Evolutionary conservation across 2,113 vertebrate genomes (phyloP).

Genomic region (Elaphurus davidianus): DNA sequence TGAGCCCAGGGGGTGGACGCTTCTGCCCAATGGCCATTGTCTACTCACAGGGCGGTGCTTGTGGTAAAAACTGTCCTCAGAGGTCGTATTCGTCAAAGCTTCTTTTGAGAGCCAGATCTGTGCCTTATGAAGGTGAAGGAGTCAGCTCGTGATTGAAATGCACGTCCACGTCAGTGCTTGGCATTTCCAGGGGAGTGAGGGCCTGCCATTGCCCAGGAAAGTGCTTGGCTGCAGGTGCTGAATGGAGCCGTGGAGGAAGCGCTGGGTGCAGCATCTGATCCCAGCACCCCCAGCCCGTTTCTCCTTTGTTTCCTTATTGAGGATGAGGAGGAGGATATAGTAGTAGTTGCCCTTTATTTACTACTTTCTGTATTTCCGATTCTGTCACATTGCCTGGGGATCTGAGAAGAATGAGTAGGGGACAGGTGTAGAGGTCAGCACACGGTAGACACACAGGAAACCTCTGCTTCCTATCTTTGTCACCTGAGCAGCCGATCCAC

Average conservation of each 20-base stretch:
- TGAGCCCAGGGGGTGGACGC: not conserved
- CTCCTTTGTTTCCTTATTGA: not conserved
- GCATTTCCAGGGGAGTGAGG: not conserved
- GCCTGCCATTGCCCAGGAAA: not conserved
- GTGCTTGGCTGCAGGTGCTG: not conserved
- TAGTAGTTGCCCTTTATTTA: not conserved
- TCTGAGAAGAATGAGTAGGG: fast-evolving
- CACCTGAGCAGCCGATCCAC: not conserved
- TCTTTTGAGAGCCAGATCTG: not conserved
- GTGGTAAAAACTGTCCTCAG: not conserved
- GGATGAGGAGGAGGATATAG: not conserved
- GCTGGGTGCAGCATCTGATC: not conserved
- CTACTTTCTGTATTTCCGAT: not conserved
- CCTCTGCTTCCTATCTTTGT: not conserved
- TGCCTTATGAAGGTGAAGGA: not conserved
- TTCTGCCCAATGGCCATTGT: not conserved
- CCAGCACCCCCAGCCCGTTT: not conserved
- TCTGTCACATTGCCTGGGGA: not conserved
- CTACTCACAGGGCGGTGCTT: not conserved
- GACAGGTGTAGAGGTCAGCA: not conserved
- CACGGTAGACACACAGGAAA: fast-evolving
- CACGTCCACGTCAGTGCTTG: not conserved
- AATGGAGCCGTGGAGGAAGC: not conserved
- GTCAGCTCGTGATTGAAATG: not conserved
- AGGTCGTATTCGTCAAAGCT: not conserved